Base-by-base conservation (phyloP, 2,113 vertebrate species). In the Platanista minor region DNA sequence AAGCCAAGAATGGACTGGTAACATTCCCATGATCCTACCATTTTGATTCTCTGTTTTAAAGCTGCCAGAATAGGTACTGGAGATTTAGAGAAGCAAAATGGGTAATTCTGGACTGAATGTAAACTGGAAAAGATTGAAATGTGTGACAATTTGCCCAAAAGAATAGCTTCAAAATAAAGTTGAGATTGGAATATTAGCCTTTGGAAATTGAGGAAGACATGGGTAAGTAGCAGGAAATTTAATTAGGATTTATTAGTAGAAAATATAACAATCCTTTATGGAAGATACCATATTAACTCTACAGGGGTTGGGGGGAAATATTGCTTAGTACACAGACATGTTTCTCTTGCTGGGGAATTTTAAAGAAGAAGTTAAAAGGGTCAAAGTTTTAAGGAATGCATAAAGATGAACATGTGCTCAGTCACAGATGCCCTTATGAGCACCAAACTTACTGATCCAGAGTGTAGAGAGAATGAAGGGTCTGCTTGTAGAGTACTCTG, bases 21-120 rank as follows among this genome's bases (percentile, higher is more conserved):
- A 89, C 64, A 27, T 75, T 77, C 74, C 90, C 33, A 6, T 75
- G 62, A 87, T 71, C 54, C 75, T 97, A 64, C 93, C 96, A 86
- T 91, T 95, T 96, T 91, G 91, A 93, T 25, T 97, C n/a, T 92
- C 13, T 96, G 27, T 93, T 92, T 92, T 83, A 83, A 93, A 93
- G 39, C 89, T 97, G 88, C 91, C 93, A 95, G 93, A 91, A 36
- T 87, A 83, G 90, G 66, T 82, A 67, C 27, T 87, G 83, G 96
- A 59, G 62, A 93, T 85, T 74, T 83, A 96, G 86, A 95, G 86
- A 95, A 94, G 92, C 64, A 75, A 95, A 93, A 75, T 83, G 80
- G 84, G 31, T 88, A 54, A 87, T 89, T 94, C 75, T 64, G 9
- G 15, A 83, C 29, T 41, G 59, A 74, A 8, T 43, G 6, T 91